A percentile compares a stretch with the other conserved stretches of the same genome.
Evolutionary conservation across 2,113 vertebrate species (phyloP).

Genomic region (Calypte anna): DNA sequence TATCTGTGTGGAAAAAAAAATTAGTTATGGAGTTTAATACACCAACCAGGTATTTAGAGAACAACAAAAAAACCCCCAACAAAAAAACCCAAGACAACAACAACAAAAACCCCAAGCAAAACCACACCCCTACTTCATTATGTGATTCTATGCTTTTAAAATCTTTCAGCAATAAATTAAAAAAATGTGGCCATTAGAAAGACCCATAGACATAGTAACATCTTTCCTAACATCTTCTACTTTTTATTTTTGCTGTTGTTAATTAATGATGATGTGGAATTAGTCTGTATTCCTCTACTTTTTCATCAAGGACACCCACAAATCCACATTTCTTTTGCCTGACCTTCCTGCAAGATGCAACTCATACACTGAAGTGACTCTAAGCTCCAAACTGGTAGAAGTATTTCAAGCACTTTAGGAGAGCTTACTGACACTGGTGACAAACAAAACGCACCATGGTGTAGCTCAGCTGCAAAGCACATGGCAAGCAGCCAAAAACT

Average conservation of each 20-base stretch:
- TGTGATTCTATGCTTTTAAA: neutral
- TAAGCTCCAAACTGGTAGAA: neutral
- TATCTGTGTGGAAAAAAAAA: neutral
- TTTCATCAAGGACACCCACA: neutral
- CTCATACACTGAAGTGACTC: neutral
- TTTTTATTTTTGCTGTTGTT: neutral
- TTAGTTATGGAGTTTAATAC: neutral
- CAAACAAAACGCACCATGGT: neutral
- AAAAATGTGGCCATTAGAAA: neutral
- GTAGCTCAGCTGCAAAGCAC: neutral
- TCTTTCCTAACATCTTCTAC: neutral
- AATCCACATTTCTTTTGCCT: neutral
- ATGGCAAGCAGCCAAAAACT: neutral
- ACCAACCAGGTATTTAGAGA: neutral
- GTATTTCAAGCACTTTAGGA: neutral
- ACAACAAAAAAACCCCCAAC: neutral
- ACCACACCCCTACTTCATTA: neutral
- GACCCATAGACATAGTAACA: neutral
- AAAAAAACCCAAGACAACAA: neutral
- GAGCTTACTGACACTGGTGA: neutral
- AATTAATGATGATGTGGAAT: neutral
- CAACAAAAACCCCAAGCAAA: neutral
- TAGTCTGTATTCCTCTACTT: neutral
- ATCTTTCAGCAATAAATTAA: neutral
- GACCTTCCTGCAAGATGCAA: neutral